Evolutionary conservation across 2,888 invertebrate species (phyloP).

Genomic region (Sesamia inferens): DNA sequence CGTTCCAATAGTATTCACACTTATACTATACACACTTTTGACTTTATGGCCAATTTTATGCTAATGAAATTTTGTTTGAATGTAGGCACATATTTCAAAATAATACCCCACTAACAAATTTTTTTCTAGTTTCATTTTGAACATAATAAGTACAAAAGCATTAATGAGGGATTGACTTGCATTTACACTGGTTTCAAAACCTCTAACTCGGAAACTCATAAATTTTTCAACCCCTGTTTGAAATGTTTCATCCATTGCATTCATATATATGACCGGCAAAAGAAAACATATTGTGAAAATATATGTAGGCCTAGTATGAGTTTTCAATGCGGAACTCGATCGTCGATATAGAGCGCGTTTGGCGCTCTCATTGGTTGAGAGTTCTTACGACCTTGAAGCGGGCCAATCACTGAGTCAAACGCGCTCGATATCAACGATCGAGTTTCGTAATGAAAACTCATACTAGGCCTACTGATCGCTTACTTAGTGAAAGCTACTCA

Average conservation of each 20-base stretch:
- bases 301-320: too few relatives aligned
- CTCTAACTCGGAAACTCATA: not conserved
- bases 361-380: too few relatives aligned
- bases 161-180: not conserved
- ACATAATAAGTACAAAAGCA: conserved; percentile 2
- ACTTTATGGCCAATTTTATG: not conserved
- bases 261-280: conserved; percentile 50
- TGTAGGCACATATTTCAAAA: not conserved
- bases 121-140: not conserved
- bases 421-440: too few relatives aligned
- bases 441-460: too few relatives aligned
- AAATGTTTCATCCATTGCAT: conserved; percentile 34
- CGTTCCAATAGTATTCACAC: too few relatives aligned
- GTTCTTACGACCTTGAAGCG: too few relatives aligned
- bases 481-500: conserved; percentile 21
- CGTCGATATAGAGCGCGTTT: too few relatives aligned
- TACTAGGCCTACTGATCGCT: too few relatives aligned
- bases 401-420: too few relatives aligned
- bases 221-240: conserved; percentile 38
- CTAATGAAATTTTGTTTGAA: not conserved
- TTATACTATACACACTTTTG: too few relatives aligned
- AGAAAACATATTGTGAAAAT: conserved; percentile 55
- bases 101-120: not conserved
- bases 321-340: too few relatives aligned
- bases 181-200: conserved; percentile 8